These are phyloP conservation scores for Drosophila maculinotata DNA, from an alignment of 2,888 invertebrate genomes.

Conservation along the genomic window DNA sequence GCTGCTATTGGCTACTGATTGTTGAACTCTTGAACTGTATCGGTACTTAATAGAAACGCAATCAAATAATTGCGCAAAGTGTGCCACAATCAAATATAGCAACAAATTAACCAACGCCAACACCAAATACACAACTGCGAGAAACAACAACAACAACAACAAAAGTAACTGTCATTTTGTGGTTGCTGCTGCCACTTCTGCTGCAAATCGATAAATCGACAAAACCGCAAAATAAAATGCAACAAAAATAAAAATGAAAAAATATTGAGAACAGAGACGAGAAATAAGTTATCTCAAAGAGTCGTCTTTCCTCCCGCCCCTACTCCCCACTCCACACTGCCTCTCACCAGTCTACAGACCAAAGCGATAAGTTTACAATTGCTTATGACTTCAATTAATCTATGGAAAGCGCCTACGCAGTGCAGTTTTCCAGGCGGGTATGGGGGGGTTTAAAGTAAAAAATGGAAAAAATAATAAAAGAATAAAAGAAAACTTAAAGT, in stretches of 20 bases:
- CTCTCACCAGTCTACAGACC: slow-evolving; percentile 27
- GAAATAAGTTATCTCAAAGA: slow-evolving; percentile 60
- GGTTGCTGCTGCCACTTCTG: slow-evolving; percentile 36
- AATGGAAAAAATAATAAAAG: slow-evolving; percentile 19
- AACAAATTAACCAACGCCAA: slow-evolving; percentile 76
- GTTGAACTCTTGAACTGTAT: slow-evolving; percentile 78
- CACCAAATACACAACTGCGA: slow-evolving; percentile 51
- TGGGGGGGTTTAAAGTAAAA: neutral
- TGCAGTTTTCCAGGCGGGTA: slow-evolving; percentile 9
- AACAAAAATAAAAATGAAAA: slow-evolving; percentile 8
- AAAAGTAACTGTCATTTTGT: slow-evolving; percentile 56
- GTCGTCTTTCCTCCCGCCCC: neutral
- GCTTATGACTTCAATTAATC: slow-evolving; percentile 82
- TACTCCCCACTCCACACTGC: neutral
- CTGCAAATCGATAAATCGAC: slow-evolving; percentile 75
- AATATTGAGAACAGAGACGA: slow-evolving; percentile 19
- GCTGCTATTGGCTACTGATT: slow-evolving; percentile 71
- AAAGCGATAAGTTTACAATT: slow-evolving; percentile 81
- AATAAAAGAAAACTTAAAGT: slow-evolving; percentile 8
- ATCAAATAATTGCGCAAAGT: slow-evolving; percentile 82
- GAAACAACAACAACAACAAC: slow-evolving; percentile 25
- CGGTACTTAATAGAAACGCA: slow-evolving; percentile 79
- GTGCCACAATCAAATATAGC: slow-evolving; percentile 81
- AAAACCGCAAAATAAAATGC: slow-evolving; percentile 47
- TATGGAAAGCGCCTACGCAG: slow-evolving; percentile 82